Evolutionary conservation across 2,797 vertebrate species (phyloP), one percentile per base, ranked within the genome.

Genomic region (Acestrorhynchus altus): DNA sequence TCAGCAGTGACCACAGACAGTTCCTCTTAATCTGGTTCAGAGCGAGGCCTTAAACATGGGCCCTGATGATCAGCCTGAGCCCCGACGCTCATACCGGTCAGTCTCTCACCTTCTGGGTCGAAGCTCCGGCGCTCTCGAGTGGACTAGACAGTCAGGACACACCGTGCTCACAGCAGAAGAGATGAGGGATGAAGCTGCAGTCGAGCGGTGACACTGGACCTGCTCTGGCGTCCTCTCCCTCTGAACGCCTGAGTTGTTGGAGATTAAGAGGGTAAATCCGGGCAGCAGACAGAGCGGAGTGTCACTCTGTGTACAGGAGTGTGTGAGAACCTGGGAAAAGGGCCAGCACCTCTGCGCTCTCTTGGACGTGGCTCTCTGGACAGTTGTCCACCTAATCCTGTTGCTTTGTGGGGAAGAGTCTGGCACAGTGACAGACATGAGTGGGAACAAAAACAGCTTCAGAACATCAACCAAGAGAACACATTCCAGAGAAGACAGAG

Each of bases 81-180:
- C n/a, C n/a, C n/a, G n/a, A n/a, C n/a, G n/a, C n/a, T n/a, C n/a
- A n/a, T n/a, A n/a, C n/a, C n/a, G n/a, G n/a, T 66, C 67, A 67
- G 63, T 65, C 68, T 83, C 79, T 85, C 83, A 46, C 47, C 24
- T 18, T 77, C 67, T 83, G 85, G 78, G 80, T 22, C 42, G 28
- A 35, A 18, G 57, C 8, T 40, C n/a, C 5, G 18, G 11, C 15
- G 28, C 6, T 16, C 26, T 1, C 8, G 2, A 35, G 31, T 35
- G 31, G 31, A 35, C 31, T 6, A 10, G 24, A 56, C 3, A 13
- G 1, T 49, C 12, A 4, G 22, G 54, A 26, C 9, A 26, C 13
- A 12, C 54, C 11, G 22, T 56, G 13, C 0, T 26, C 56, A 57
- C 56, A 15, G 12, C 2, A 28, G 12, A 12, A 13, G 28, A 15